Evolutionary conservation across 2,797 vertebrate genomes (phyloP), one percentile per base, ranked within the genome.

Genomic region (Glyptemys insculpta): DNA sequence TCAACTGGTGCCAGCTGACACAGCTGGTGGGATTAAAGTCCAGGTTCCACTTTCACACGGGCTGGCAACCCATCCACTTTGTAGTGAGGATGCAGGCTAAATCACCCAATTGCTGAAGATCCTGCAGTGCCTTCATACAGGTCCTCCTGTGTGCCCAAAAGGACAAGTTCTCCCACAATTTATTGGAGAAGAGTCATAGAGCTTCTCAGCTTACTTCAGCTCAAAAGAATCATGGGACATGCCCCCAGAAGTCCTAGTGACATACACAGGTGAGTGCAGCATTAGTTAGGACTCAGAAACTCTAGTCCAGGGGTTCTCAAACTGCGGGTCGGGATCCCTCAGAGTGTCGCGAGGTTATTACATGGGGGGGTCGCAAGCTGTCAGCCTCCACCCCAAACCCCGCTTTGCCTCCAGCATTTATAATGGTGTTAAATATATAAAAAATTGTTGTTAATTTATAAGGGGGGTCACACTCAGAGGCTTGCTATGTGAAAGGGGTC

Each of bases 241-340:
- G 4, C 14, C 59, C 78, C 52, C 18, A 37, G 76, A 57, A 37
- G 2, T 25, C 54, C 54, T 54, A 54, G 21, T 25, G 54, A 54
- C 54, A 54, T 9, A 25, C 23, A 25, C 9, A 88, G 0, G 0
- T 1, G 6, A n/a, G 34, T n/a, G 18, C 34, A 68, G 34, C 18
- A 68, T 68, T 34, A 68, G 34, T 68, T 92, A 94, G 91, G 93
- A 79, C 6, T 0, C 34, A 4, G 34, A 82, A 80, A 94, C 72
- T 95, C 85, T 47, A 1, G 50, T 16, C 4, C 50, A 50, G 50
- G 50, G 50, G 50, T 50, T 50, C 50, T 50, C 50, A 50, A 50
- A 50, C 50, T 50, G 50, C 2, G 50, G 5, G 50, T 50, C 15
- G 15, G 15, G 50, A 50, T 5, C 50, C 14, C 50, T 50, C 50